A percentile compares a stretch with the other conserved stretches of the same genome.
phyloP scores from a whole-genome alignment of 2,113 vertebrate genomes.

The Lamprologus callipterus region DNA sequence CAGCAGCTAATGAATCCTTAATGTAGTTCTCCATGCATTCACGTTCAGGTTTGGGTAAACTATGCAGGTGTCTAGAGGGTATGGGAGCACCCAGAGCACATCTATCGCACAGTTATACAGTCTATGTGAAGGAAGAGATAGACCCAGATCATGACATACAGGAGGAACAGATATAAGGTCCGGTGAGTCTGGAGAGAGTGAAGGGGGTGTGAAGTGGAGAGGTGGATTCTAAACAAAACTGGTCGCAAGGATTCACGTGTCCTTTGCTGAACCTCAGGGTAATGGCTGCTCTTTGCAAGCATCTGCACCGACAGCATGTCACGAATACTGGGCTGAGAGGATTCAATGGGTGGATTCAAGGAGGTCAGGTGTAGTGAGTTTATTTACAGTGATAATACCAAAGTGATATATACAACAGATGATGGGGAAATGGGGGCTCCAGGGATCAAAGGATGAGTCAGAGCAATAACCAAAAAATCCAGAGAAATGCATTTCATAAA shows the following conservation, averaged over 20 bases:
- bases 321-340: not conserved
- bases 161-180: not conserved
- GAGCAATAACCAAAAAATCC: not conserved
- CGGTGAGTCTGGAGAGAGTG: not conserved
- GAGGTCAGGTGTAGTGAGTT: not conserved
- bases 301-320: not conserved
- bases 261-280: not conserved
- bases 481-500: not conserved
- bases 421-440: not conserved
- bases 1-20: not conserved
- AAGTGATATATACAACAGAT: not conserved
- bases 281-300: not conserved
- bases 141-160: not conserved
- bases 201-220: not conserved
- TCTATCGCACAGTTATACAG: not conserved
- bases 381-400: not conserved
- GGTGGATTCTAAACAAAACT: not conserved
- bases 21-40: not conserved
- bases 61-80: not conserved
- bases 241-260: not conserved
- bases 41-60: not conserved
- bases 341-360: not conserved
- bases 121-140: not conserved
- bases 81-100: not conserved
- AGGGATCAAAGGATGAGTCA: not conserved